Conservation (phyloP, 2,888 invertebrate species). For the Nemotelus pantherinus region DNA sequence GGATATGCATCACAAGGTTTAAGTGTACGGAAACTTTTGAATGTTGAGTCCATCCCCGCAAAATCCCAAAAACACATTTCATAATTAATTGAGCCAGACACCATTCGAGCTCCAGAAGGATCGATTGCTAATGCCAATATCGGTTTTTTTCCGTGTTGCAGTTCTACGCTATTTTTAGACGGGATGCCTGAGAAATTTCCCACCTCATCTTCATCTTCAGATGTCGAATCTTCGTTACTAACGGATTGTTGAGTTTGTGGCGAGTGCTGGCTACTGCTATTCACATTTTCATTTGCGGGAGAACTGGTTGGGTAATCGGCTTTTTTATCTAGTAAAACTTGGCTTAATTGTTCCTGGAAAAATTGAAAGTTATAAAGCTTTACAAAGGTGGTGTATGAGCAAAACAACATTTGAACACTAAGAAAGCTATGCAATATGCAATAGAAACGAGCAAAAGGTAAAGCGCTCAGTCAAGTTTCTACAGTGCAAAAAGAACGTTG, state of each 20-base stretch:
- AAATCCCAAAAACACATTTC: conserved; percentile 99
- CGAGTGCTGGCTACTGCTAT: not conserved
- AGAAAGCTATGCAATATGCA: too few species aligned
- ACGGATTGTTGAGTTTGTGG: conserved; percentile 1
- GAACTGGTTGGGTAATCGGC: too few species aligned
- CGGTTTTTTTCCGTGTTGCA: conserved; percentile 90
- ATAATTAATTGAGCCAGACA: conserved; percentile 94
- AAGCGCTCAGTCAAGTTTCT: too few species aligned
- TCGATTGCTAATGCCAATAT: conserved; percentile 91
- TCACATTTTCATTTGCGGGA: not conserved
- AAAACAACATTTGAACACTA: too few species aligned
- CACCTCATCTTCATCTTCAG: conserved; percentile 59
- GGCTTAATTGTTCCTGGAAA: too few species aligned
- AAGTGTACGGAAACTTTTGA: conserved; percentile 91
- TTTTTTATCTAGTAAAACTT: too few species aligned
- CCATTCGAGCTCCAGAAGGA: conserved; percentile 87
- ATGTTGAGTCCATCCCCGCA: conserved; percentile 94
- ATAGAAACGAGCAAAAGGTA: too few species aligned
- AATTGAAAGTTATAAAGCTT: too few species aligned
- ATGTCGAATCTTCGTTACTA: conserved; percentile 51
- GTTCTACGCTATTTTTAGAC: conserved; percentile 78
- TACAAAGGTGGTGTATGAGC: too few species aligned
- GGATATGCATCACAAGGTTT: conserved; percentile 96
- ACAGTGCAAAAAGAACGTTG: too few species aligned
- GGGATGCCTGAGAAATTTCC: conserved; percentile 72